A percentile compares a stretch with the other conserved stretches of the same genome.
Conservation (phyloP, 2,113 vertebrate genomes). For the Lota lota region DNA sequence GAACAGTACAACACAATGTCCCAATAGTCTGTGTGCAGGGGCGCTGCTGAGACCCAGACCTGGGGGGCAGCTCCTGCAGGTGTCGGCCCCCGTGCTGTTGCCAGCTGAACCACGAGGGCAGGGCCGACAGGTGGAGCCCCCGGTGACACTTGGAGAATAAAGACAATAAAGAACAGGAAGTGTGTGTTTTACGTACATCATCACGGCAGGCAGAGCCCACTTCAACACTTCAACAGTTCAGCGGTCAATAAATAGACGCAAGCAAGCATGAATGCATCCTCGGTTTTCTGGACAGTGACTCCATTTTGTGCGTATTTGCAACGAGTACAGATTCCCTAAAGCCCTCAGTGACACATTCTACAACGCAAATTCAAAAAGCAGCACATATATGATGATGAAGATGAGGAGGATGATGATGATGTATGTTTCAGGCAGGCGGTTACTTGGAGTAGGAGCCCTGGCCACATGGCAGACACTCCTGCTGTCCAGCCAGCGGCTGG, state of each 20-base stretch:
- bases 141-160: slow-evolving; percentile 58
- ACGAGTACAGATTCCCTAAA: too few relatives aligned
- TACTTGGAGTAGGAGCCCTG: slow-evolving; percentile 78
- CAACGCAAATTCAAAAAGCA: too few relatives aligned
- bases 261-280: background rate
- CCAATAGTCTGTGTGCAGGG: too few relatives aligned
- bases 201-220: background rate
- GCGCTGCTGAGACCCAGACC: slow-evolving; percentile 59
- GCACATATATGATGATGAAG: background rate
- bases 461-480: slow-evolving; percentile 74
- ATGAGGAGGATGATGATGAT: background rate
- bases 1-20: too few relatives aligned
- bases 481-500: slow-evolving; percentile 74
- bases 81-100: slow-evolving; percentile 67
- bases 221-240: background rate
- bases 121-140: slow-evolving; percentile 71
- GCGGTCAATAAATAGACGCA: background rate
- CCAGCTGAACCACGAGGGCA: slow-evolving; percentile 75
- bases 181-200: background rate
- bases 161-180: slow-evolving; percentile 6
- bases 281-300: too few relatives aligned
- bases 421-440: slow-evolving; percentile 16
- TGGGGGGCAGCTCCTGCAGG: slow-evolving; percentile 73
- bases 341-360: too few relatives aligned
- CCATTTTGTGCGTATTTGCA: too few relatives aligned